Evolutionary conservation across 2,797 vertebrate species (phyloP), one percentile per base, ranked within the genome.

Genomic region (Lepus townsendii): DNA sequence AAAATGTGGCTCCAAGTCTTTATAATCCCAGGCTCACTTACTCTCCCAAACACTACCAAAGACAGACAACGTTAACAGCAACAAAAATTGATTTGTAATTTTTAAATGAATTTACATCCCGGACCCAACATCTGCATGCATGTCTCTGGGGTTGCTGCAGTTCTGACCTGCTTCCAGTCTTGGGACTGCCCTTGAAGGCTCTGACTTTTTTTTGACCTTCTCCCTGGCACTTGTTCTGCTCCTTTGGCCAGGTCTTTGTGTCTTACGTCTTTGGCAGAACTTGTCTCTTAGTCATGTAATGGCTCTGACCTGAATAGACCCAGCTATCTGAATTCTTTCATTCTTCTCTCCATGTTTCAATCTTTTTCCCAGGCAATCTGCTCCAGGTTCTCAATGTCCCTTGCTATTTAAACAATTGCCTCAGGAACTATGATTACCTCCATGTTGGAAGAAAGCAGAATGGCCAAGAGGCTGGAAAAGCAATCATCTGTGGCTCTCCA

Each of bases 291-390:
- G 68, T 52, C 47, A 13, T 47, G n/a, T 47, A 76, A 79, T 42
- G 54, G 68, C 68, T 66, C 68, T 97, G 94, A 93, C 88, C 89
- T 63, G 72, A 76, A 57, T 13, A 93, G 84, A 90, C 68, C 38
- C 17, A 42, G 87, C 27, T 66, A 42, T 80, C 73, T 76, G 38
- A 86, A 69, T 77, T 92, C 83, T 88, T 83, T 88, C 35, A 63
- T 79, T 90, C 66, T 66, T 90, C 65, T 85, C 13, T 27, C 27
- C 24, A 57, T 3, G 47, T 13, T 60, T 68, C 87, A 86, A 63
- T 65, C 93, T 86, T 83, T 96, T 65, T 66, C 65, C 84, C 65
- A 63, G 76, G 47, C 79, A 63, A 73, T 85, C 69, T 78, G 38
- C 71, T 92, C 85, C 60, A 20, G 32, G n/a, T 57, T 89, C 71